Percentiles rank a stretch among this genome's conserved stretches.
Conservation (phyloP, 2,888 invertebrate species). For the Macaria notata region DNA sequence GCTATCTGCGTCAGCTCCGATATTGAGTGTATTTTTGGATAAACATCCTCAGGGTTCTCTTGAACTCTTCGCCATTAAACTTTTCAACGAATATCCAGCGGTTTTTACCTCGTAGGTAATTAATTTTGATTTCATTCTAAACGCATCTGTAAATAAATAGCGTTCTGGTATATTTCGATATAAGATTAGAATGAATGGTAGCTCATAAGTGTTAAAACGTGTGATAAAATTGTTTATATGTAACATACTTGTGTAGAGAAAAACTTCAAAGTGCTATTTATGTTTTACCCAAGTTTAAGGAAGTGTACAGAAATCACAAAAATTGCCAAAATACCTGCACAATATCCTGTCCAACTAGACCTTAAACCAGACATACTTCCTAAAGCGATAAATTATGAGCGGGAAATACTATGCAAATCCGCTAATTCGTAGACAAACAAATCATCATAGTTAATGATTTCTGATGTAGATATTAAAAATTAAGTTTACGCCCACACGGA, state of each 20-base stretch:
- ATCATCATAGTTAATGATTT: constrained; percentile 15
- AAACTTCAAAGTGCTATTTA: no score
- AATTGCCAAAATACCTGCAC: no score
- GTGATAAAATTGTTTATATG: no score
- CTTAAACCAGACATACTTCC: constrained; percentile 2
- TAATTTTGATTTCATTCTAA: no score
- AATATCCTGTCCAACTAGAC: constrained; percentile 5
- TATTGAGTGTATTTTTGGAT: neutral
- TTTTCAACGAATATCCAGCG: neutral
- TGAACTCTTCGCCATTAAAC: neutral
- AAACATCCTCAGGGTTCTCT: constrained; percentile 3
- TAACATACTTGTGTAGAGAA: no score
- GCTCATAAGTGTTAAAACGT: no score
- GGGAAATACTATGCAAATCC: constrained; percentile 7
- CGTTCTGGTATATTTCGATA: no score
- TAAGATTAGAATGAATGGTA: no score
- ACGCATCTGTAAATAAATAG: no score
- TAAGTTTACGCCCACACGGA: constrained; percentile 10
- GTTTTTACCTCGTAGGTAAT: neutral
- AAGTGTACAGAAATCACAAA: no score
- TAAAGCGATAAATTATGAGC: constrained; percentile 8
- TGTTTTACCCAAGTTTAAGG: no score
- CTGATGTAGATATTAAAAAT: constrained; percentile 4
- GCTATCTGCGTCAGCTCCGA: constrained; percentile 2
- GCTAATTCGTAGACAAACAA: constrained; percentile 20